phyloP scores from a whole-genome alignment of 2,113 vertebrate genomes.

The Forbesichthys papilliferus region DNA sequence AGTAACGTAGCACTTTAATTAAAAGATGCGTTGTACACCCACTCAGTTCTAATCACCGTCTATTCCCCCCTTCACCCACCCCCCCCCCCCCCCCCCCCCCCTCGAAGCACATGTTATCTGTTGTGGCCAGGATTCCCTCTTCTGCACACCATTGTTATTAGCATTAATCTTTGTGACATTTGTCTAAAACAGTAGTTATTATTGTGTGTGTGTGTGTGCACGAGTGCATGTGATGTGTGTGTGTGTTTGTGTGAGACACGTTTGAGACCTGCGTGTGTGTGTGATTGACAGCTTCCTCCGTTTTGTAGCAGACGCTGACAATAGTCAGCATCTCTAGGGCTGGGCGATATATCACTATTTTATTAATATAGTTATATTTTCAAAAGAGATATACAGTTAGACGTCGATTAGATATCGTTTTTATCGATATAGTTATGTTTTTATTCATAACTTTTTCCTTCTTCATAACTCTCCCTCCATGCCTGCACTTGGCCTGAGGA shows the following conservation, averaged over 20 bases:
- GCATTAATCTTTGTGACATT: constrained; percentile 46
- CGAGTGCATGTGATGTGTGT: neutral
- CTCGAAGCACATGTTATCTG: constrained; percentile 47
- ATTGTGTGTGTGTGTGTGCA: neutral
- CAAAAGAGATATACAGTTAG: too few species aligned
- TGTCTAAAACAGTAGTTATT: constrained; percentile 11
- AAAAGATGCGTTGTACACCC: constrained; percentile 45
- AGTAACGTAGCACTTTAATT: constrained; percentile 54
- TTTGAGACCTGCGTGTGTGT: constrained; percentile 1
- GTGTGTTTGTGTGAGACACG: neutral
- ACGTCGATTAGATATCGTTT: too few species aligned
- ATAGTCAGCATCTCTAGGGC: constrained; percentile 25
- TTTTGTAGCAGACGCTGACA: constrained; percentile 15
- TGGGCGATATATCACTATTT: too few species aligned
- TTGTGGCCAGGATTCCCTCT: constrained; percentile 40
- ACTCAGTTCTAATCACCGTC: constrained; percentile 47
- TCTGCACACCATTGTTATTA: constrained; percentile 32
- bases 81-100: constrained; percentile 9
- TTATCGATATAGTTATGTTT: too few species aligned
- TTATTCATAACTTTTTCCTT: too few species aligned
- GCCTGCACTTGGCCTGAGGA: too few species aligned
- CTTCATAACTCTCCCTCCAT: too few species aligned
- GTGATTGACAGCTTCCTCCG: neutral
- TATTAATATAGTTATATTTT: too few species aligned
- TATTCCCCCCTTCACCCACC: too few species aligned